Evolutionary conservation across 2,797 vertebrate genomes (phyloP).

Genomic region (Euphonia xanthogaster): DNA sequence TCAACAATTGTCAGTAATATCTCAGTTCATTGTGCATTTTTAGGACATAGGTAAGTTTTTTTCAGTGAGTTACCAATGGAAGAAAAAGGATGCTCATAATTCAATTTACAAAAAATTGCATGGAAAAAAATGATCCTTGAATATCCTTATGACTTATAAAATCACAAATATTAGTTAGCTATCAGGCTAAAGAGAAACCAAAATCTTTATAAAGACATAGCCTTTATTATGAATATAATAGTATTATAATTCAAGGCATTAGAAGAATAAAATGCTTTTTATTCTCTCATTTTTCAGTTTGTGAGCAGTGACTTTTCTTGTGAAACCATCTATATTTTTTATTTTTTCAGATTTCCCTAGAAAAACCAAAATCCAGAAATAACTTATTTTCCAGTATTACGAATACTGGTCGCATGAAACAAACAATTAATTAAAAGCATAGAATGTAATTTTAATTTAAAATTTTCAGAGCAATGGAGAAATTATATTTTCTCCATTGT

Average conservation of each 20-base stretch:
- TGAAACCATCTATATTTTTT: not conserved
- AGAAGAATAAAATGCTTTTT: not conserved
- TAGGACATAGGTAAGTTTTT: not conserved
- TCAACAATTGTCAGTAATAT: not conserved
- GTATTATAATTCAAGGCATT: not conserved
- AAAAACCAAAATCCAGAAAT: not conserved
- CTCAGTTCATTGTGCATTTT: not conserved
- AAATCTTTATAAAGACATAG: not conserved
- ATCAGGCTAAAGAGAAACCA: not conserved
- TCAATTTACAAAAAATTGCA: not conserved
- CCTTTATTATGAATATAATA: not conserved
- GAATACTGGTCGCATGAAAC: not conserved
- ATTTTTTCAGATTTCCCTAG: not conserved
- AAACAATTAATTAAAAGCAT: accelerated
- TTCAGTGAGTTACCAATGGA: not conserved
- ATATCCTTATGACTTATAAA: not conserved
- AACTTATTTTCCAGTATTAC: not conserved
- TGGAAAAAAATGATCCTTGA: not conserved
- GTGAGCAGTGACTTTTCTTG: not conserved
- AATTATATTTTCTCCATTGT: not conserved
- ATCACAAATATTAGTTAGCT: not conserved
- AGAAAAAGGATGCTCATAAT: not conserved
- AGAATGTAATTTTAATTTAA: not conserved
- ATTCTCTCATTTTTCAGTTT: not conserved
- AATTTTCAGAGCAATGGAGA: not conserved